Evolutionary conservation across 2,888 invertebrate species (phyloP).

Genomic region (Heliconius hortense): DNA sequence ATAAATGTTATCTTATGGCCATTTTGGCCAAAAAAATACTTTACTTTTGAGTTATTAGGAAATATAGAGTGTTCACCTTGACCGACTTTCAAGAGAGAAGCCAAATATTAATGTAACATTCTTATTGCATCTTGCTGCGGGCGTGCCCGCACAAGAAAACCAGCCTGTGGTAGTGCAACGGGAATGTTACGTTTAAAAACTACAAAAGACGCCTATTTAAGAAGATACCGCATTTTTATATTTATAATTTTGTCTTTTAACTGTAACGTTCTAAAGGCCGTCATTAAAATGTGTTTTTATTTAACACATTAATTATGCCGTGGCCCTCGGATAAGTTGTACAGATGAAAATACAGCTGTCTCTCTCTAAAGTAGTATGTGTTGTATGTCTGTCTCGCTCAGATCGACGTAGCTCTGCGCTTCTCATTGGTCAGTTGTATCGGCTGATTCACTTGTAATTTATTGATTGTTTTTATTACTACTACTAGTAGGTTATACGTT

Average conservation of each 20-base stretch:
- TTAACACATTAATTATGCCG: constrained; percentile 6
- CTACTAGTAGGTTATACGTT: neutral
- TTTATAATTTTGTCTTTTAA: neutral
- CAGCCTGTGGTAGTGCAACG: constrained; percentile 52
- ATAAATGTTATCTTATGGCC: neutral
- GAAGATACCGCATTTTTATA: constrained; percentile 8
- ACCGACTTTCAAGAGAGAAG: constrained; percentile 22
- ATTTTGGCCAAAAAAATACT: neutral
- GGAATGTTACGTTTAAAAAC: constrained; percentile 52
- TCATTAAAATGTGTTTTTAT: constrained; percentile 14
- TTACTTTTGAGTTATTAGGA: constrained; percentile 9
- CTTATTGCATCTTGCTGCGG: constrained; percentile 69
- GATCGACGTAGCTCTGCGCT: neutral
- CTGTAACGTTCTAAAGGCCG: neutral
- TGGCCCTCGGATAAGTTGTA: constrained; percentile 3
- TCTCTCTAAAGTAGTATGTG: neutral
- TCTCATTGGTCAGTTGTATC: constrained; percentile 17
- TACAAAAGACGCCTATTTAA: constrained; percentile 27
- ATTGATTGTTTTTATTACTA: constrained; percentile 20
- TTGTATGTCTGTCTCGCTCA: constrained; percentile 7
- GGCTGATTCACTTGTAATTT: constrained; percentile 22
- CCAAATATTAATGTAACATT: constrained; percentile 60
- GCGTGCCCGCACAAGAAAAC: constrained; percentile 49
- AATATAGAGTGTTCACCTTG: constrained; percentile 5
- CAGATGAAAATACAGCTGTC: neutral